Percentiles rank a stretch among this genome's conserved stretches.
These are phyloP conservation scores for Chaetogeoica ovagalla DNA, from an alignment of 2,888 invertebrate genomes.

Conservation along the genomic window DNA sequence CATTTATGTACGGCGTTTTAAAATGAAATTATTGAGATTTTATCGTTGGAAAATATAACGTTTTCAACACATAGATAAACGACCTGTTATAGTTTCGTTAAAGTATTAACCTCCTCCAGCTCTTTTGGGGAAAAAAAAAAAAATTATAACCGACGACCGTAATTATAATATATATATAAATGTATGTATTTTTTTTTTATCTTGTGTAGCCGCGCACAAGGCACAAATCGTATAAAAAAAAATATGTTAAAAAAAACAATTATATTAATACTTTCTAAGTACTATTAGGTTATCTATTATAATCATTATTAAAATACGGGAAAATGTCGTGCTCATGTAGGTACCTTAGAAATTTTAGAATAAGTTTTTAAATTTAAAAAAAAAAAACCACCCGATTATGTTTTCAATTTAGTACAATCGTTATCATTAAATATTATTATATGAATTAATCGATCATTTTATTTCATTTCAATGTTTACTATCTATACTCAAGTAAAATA, in stretches of 20 bases:
- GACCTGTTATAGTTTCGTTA: conserved; percentile 10
- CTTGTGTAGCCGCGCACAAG: conserved; percentile 5
- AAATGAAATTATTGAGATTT: conserved; percentile 19
- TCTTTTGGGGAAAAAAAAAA: conserved; percentile 19
- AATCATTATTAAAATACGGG: conserved; percentile 47
- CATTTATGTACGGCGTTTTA: conserved; percentile 4
- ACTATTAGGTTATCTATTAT: conserved; percentile 45
- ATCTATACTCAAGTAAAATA: conserved; percentile 31
- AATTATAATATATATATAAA: not conserved
- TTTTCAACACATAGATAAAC: not conserved
- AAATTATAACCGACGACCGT: conserved; percentile 15
- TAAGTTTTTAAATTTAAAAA: conserved; percentile 47
- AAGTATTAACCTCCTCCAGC: not conserved
- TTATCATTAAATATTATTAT: conserved; percentile 48
- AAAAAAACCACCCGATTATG: conserved; percentile 50
- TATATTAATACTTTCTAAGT: conserved; percentile 48
- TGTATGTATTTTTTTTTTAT: not conserved
- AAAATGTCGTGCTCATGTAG: conserved; percentile 51
- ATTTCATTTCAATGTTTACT: conserved; percentile 39
- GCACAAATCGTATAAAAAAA: conserved; percentile 21
- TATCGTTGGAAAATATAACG: conserved; percentile 20
- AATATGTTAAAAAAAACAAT: conserved; percentile 37
- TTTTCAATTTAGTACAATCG: conserved; percentile 53
- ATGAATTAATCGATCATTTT: conserved; percentile 50
- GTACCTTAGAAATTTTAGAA: conserved; percentile 41